These are phyloP conservation scores for Drepana arcuata DNA, from an alignment of 1,140 invertebrate species.

Conservation along the genomic window DNA sequence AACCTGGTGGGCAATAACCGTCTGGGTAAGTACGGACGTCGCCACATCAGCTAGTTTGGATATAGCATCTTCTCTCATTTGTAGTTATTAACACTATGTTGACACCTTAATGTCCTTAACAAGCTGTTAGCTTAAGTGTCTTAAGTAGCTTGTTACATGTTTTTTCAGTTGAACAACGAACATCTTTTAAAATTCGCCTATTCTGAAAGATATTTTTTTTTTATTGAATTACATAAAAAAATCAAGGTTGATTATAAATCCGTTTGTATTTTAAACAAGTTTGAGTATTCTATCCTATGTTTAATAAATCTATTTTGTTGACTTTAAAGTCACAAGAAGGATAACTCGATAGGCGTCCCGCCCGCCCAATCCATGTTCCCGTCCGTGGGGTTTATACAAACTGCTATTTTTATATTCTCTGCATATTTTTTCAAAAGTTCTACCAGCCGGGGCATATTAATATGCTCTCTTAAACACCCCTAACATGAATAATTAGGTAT, in stretches of 20 bases:
- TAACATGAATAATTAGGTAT: slow-evolving; percentile 70
- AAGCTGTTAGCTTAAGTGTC: too few relatives aligned
- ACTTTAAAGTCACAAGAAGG: too few relatives aligned
- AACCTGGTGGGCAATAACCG: slow-evolving; percentile 39
- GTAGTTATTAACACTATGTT: slow-evolving; percentile 35
- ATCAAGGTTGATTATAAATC: too few relatives aligned
- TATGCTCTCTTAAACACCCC: slow-evolving; percentile 59
- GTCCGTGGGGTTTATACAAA: slow-evolving; percentile 46
- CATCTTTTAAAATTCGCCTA: too few relatives aligned
- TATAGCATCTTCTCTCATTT: slow-evolving; percentile 48
- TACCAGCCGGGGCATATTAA: slow-evolving; percentile 44
- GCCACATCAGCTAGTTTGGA: slow-evolving; percentile 54
- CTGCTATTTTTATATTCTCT: slow-evolving; percentile 49
- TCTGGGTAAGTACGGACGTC: slow-evolving; percentile 45
- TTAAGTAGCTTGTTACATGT: slow-evolving; percentile 2
- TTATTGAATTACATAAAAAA: too few relatives aligned
- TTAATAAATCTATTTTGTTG: too few relatives aligned
- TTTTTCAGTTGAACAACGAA: slow-evolving; percentile 8
- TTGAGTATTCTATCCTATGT: too few relatives aligned
- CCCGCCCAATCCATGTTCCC: slow-evolving; percentile 53
- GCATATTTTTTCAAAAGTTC: slow-evolving; percentile 46
- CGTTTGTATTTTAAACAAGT: too few relatives aligned
- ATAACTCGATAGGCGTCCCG: too few relatives aligned
- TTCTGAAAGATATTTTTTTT: too few relatives aligned
- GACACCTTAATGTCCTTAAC: slow-evolving; percentile 19